Percentiles rank a stretch among this genome's conserved stretches.
Conservation (phyloP, 2,797 vertebrate species). For the Rhodeus uyekii region DNA sequence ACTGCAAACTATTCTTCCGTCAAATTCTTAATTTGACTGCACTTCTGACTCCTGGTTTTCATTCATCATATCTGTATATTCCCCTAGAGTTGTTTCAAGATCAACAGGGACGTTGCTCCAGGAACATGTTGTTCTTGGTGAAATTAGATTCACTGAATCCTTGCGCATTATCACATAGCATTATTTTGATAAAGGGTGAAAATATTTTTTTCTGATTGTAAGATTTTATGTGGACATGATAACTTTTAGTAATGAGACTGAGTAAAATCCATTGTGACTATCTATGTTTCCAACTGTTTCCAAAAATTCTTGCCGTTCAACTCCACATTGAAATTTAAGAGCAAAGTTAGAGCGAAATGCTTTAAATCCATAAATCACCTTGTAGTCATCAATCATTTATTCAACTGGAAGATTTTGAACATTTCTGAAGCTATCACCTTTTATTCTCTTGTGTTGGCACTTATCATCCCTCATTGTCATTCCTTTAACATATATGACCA, state of each 20-base stretch:
- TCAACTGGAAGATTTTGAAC: neutral
- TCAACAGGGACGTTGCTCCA: too few species aligned
- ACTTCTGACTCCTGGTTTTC: too few species aligned
- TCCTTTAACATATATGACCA: neutral
- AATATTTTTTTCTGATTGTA: neutral
- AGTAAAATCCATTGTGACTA: neutral
- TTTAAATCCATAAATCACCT: neutral
- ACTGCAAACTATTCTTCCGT: too few species aligned
- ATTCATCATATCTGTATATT: too few species aligned
- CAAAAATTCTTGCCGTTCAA: neutral
- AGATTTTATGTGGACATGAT: neutral
- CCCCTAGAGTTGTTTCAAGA: too few species aligned
- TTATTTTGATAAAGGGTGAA: neutral
- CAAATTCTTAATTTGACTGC: too few species aligned
- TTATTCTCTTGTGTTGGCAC: neutral
- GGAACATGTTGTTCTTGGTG: too few species aligned
- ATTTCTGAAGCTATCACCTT: neutral
- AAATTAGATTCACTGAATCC: too few species aligned
- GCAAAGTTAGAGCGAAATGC: neutral
- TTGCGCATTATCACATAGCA: neutral
- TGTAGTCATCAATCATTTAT: neutral
- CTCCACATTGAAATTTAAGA: neutral
- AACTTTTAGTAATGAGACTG: neutral
- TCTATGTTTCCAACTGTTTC: neutral
- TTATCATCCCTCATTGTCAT: neutral